Evolutionary conservation across 2,888 invertebrate species (phyloP).

Genomic region (Axea sp.): DNA sequence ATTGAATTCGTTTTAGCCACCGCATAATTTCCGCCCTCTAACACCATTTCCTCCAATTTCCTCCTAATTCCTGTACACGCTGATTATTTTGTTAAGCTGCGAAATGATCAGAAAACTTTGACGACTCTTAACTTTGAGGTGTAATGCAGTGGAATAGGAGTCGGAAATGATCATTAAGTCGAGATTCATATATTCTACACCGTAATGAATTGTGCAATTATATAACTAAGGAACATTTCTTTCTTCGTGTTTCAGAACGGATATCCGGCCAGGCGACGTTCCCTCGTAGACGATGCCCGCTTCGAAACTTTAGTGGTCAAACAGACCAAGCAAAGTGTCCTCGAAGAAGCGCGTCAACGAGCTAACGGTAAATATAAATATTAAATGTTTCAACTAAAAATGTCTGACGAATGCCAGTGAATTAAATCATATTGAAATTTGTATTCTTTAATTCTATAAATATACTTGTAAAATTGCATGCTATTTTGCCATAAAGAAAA

Average conservation of each 20-base stretch:
- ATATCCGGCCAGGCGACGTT: slow-evolving; percentile 95
- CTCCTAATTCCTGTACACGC: not conserved
- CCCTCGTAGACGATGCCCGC: slow-evolving; percentile 97
- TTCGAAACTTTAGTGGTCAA: slow-evolving; percentile 98
- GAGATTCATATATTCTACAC: too few relatives aligned
- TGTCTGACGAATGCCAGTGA: too few relatives aligned
- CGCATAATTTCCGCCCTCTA: slow-evolving; percentile 15
- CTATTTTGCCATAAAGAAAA: too few relatives aligned
- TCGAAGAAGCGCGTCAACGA: slow-evolving; percentile 93
- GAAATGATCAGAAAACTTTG: slow-evolving; percentile 28
- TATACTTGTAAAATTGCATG: too few relatives aligned
- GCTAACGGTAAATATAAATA: slow-evolving; percentile 86
- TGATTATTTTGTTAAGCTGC: slow-evolving; percentile 11
- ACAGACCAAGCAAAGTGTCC: slow-evolving; percentile 94
- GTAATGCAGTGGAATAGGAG: slow-evolving; percentile 18
- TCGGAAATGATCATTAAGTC: slow-evolving; percentile 39
- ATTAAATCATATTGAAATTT: too few relatives aligned
- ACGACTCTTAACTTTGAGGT: slow-evolving; percentile 12
- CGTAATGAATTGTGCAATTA: too few relatives aligned
- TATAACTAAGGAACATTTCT: not conserved
- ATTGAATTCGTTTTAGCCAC: not conserved
- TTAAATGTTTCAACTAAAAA: too few relatives aligned
- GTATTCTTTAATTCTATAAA: too few relatives aligned
- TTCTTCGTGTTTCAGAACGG: slow-evolving; percentile 90
- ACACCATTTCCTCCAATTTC: slow-evolving; percentile 44